Evolutionary conservation across 2,888 invertebrate genomes (phyloP).

Genomic region (Litoditis marina): DNA sequence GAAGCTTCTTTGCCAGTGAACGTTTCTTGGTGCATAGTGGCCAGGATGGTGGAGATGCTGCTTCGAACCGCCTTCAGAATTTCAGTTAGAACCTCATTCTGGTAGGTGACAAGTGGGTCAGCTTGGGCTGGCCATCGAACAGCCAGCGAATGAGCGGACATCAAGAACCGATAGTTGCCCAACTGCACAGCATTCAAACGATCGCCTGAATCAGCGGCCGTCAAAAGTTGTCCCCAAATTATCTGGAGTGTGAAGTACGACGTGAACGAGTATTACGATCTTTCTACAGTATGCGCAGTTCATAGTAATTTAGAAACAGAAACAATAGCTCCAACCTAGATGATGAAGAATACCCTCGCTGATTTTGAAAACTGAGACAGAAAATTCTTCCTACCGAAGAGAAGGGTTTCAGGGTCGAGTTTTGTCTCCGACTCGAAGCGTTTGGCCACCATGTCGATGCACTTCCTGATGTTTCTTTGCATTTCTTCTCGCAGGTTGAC

Average conservation of each 20-base stretch:
- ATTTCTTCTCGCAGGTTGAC: conserved; percentile 43
- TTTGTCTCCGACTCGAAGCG: conserved; percentile 39
- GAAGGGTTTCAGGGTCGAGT: conserved; percentile 27
- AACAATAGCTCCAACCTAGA: too few species aligned
- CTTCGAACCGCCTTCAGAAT: conserved; percentile 18
- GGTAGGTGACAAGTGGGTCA: conserved; percentile 23
- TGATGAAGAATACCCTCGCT: too few species aligned
- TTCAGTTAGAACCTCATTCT: conserved; percentile 23
- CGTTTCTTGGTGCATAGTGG: conserved; percentile 40
- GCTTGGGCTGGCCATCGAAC: conserved; percentile 32
- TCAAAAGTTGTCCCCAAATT: too few species aligned
- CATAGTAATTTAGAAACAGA: too few species aligned
- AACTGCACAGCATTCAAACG: conserved; percentile 35
- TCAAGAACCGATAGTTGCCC: conserved; percentile 41
- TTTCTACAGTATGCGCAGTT: too few species aligned
- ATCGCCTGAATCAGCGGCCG: conserved; percentile 23
- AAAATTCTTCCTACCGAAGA: conserved; percentile 31
- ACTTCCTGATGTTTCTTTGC: conserved; percentile 34
- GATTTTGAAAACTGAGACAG: too few species aligned
- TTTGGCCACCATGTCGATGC: conserved; percentile 41
- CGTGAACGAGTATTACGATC: too few species aligned
- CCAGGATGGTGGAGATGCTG: conserved; percentile 30
- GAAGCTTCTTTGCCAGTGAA: conserved; percentile 29
- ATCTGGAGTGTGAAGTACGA: too few species aligned
- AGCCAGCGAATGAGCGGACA: conserved; percentile 30